Evolutionary conservation across 2,888 invertebrate species (phyloP), one percentile per base, ranked within the genome.

Genomic region (Lithophane semibrunnea): DNA sequence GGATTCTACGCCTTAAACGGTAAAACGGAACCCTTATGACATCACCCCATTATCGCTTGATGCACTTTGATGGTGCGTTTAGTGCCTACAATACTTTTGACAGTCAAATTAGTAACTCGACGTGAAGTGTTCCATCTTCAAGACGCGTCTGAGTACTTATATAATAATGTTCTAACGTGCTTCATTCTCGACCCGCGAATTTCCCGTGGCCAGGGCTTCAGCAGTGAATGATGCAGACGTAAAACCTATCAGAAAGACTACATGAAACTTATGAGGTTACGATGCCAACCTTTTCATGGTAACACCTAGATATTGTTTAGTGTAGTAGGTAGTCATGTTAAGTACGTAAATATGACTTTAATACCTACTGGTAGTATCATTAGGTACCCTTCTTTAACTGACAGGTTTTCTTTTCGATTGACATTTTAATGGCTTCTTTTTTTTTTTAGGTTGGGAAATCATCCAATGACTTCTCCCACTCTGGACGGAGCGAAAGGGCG

Each of bases 21-120:
- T 83, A 73, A 84, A 88, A 80, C 60, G 67, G 79, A 88, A 86
- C 87, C 88, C 88, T 81, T 87, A 88, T 82, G 87, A 88, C 84
- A 81, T 87, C 88, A 88, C 88, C 87, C 86, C 29, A 79, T 70
- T 69, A 70, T 60, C 64, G 61, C 56, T 68, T 72, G 63, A 71
- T 82, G 75, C 72, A 86, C 69, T 75, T 76, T 54, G 54, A 52
- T n/a, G 63, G 56, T 67, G 21, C 29, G 24, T n/a, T 56, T n/a
- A 24, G 29, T 60, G 4, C 21, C 12, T 37, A 37, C 73, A 29
- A 29, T 29, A 52, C 58, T 80, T 74, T 63, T 68, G 49, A 63
- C 5, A 67, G n/a, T 47, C 2, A 21, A 24, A 10, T 73, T 54
- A 65, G 42, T 64, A 52, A 79, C 13, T 37, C 37, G 13, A 52